Evolutionary conservation across 2,113 vertebrate genomes (phyloP), one percentile per base, ranked within the genome.

Genomic region (Phrynosoma platyrhinos): DNA sequence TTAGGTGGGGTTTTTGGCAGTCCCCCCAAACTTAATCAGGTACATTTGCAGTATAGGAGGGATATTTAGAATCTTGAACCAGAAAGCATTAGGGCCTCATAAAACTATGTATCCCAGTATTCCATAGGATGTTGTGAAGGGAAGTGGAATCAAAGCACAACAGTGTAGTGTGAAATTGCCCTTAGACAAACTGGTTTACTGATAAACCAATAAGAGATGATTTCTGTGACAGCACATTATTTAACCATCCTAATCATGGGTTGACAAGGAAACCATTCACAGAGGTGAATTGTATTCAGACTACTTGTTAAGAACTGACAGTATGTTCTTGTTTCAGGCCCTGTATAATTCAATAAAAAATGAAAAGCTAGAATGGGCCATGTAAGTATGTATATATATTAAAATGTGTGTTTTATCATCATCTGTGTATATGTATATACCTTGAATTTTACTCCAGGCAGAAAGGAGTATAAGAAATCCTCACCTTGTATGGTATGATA

Each of bases 321-420:
- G 21, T 80, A 5, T 93, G 91, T 90, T 92, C 69, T 94, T 93
- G 87, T 94, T 92, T 82, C 96, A 99, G 98, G 96, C 98, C 72
- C 97, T 99, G 47, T 99, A 99, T 92, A 99, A 98, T 96, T 99
- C 98, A 42, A 99, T 99, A 96, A 99, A 99, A 97, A 99, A 99
- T 68, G 98, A 99, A 94, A 99, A 99, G 96, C 97, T 99, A 52
- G 98, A 99, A 93, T 99, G 98, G 98, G 98, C 98, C 86, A 98
- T 99, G 98, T 99, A 96, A 99, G 98, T 99, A 97, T 89, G 82
- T 9, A 79, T 71, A 83, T 71, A 81, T 91, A 53, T 53, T n/a
- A 3, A 32, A 32, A 72, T 72, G 10, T 8, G 20, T 27, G 40
- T 30, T 79, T 55, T 88, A 53, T n/a, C 20, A 58, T 58, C 79